phyloP scores from a whole-genome alignment of 2,888 invertebrate species.

The Acronicta psi region DNA sequence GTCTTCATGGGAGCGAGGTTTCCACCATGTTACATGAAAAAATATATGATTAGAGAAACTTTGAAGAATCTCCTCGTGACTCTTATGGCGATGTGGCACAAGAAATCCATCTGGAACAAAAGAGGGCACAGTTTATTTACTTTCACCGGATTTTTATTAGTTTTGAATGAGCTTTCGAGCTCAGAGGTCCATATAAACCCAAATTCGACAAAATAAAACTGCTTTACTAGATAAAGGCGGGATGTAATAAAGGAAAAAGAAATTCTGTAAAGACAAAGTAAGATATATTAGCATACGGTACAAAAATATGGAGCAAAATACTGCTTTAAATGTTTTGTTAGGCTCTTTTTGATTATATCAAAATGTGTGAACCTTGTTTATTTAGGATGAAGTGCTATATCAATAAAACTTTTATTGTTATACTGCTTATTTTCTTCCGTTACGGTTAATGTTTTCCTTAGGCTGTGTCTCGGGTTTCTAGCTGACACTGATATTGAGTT shows the following conservation, averaged over 20 bases:
- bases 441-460: slow-evolving; percentile 9
- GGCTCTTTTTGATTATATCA: slow-evolving; percentile 23
- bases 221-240: slow-evolving; percentile 75
- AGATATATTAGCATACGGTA: slow-evolving; percentile 59
- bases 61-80: slow-evolving; percentile 38
- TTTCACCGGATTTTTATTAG: slow-evolving; percentile 41
- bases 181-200: slow-evolving; percentile 61
- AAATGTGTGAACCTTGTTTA: slow-evolving; percentile 17
- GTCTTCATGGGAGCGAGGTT: slow-evolving; percentile 48
- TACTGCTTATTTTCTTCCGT: slow-evolving; percentile 5
- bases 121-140: slow-evolving; percentile 44
- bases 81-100: slow-evolving; percentile 37
- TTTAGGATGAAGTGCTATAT: slow-evolving; percentile 10
- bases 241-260: slow-evolving; percentile 65
- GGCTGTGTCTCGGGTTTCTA: slow-evolving; percentile 5
- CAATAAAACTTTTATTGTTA: slow-evolving; percentile 17
- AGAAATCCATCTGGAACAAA: slow-evolving; percentile 66
- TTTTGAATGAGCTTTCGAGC: slow-evolving; percentile 54
- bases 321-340: slow-evolving; percentile 21
- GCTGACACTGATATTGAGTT: slow-evolving; percentile 18
- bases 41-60: slow-evolving; percentile 33
- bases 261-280: slow-evolving; percentile 63
- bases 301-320: slow-evolving; percentile 26
- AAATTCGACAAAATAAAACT: slow-evolving; percentile 70
- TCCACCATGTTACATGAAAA: slow-evolving; percentile 37